Percentiles rank a stretch among this genome's conserved stretches.
Conservation (phyloP, 1,140 invertebrate genomes). For the Drosophila nebulosa region DNA sequence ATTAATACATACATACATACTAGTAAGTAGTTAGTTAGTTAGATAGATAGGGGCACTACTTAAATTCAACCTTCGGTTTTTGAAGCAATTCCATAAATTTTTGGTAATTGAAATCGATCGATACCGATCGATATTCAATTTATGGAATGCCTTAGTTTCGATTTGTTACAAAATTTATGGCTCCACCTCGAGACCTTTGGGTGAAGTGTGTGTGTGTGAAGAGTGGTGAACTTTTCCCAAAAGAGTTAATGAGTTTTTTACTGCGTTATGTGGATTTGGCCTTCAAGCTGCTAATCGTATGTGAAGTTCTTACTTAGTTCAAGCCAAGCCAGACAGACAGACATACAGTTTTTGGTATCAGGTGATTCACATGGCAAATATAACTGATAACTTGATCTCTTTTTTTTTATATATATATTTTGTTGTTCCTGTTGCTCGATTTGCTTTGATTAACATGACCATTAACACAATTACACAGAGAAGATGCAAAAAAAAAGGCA, state of each 20-base stretch:
- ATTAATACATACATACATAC: slow-evolving; percentile 56
- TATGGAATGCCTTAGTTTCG: slow-evolving; percentile 39
- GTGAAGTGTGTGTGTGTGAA: slow-evolving; percentile 8
- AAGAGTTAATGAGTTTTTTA: not conserved
- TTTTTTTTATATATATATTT: not conserved
- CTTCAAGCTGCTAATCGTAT: slow-evolving; percentile 16
- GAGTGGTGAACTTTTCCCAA: not conserved
- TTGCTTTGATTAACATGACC: slow-evolving; percentile 34
- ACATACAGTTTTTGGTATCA: slow-evolving; percentile 7
- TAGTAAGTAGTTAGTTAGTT: slow-evolving; percentile 44
- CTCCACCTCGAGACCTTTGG: slow-evolving; percentile 12
- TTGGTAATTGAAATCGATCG: slow-evolving; percentile 64
- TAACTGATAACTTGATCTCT: not conserved
- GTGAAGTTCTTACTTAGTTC: slow-evolving; percentile 17
- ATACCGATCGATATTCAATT: slow-evolving; percentile 53
- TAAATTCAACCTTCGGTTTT: slow-evolving; percentile 55
- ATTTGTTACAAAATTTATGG: slow-evolving; percentile 57
- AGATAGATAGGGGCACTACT: slow-evolving; percentile 28
- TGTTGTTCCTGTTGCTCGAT: slow-evolving; percentile 19
- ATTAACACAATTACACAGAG: slow-evolving; percentile 32
- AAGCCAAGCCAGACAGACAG: not conserved
- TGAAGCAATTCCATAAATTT: slow-evolving; percentile 65
- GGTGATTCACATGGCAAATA: slow-evolving; percentile 24
- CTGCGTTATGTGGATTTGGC: too few relatives aligned
- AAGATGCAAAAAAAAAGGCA: slow-evolving; percentile 5